Evolutionary conservation across 2,888 invertebrate species (phyloP), one percentile per base, ranked within the genome.

Genomic region (Isoperla grammatica): DNA sequence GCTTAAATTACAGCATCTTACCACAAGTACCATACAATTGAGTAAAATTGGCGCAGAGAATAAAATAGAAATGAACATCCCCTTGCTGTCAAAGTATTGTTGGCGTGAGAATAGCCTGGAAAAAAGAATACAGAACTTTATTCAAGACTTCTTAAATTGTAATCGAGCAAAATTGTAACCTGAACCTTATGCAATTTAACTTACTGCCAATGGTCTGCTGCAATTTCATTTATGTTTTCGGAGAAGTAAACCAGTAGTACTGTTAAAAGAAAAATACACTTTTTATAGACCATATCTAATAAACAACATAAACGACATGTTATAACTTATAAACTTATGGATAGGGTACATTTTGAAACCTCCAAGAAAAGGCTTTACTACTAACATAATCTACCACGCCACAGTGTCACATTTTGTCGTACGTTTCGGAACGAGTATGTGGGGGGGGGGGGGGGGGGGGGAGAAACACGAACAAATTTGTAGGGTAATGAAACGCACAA

Each of bases 11-110:
- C n/a, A n/a, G n/a, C n/a, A n/a, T n/a, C 91, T 87, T 81, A 95
- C 94, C 82, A 95, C 90, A 83, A 95, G 87, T 65, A 95, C 81
- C 86, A 95, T 89, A 72, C 94, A 95, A 75, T 94, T 95, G 56
- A 95, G 80, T 60, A 95, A 78, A 70, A 95, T 87, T 19, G 95
- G 95, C 71, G 91, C 86, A n/a, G 93, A 95, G 75, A 94, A 94
- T 19, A 95, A 90, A 11, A 93, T 83, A 0, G 95, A 95, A 80
- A 95, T 94, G 73, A 95, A 95, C 56, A 95, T 79, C 17, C 95
- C 95, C 76, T 90, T 90, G 69, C 90, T 90, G 74, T 95, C 95
- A 74, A 95, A 95, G 74, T 95, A 95, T 72, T 95, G 95, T 69
- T 95, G 93, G 67, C 86, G 83, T 0, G 95, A 90, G 74, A 95